phyloP scores from a whole-genome alignment of 2,113 vertebrate genomes.

The Galemys pyrenaicus region DNA sequence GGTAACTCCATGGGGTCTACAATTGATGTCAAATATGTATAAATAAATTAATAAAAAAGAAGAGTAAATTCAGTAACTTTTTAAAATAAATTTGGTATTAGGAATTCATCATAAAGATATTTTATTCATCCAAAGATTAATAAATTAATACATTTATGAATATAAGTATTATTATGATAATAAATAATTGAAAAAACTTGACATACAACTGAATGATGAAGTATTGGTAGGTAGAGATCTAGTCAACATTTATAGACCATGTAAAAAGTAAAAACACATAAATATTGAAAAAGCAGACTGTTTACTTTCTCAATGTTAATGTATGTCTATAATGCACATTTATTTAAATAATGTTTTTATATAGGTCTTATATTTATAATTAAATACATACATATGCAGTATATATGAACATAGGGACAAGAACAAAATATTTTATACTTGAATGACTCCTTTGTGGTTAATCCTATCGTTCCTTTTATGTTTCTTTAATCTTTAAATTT shows the following conservation, averaged over 20 bases:
- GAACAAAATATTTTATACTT: not conserved
- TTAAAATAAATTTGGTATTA: not conserved
- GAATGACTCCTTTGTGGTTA: not conserved
- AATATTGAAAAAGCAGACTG: not conserved
- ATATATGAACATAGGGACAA: not conserved
- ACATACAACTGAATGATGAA: not conserved
- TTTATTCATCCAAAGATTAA: not conserved
- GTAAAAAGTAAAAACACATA: not conserved
- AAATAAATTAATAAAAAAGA: too few species aligned
- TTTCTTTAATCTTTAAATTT: not conserved
- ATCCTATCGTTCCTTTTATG: not conserved
- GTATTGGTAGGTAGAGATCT: not conserved
- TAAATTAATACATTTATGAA: not conserved
- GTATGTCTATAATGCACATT: not conserved
- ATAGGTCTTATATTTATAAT: not conserved
- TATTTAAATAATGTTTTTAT: not conserved
- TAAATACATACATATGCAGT: not conserved
- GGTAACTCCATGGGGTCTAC: too few species aligned
- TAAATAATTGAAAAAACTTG: not conserved
- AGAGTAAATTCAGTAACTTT: not conserved
- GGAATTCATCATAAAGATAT: not conserved
- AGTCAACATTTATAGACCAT: not conserved
- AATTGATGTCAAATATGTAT: too few species aligned
- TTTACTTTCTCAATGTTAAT: not conserved
- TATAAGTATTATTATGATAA: not conserved